These are phyloP conservation scores for Zoroaster sp. DNA, from an alignment of 53 echinoderm and acorn worm species.

Conservation along the genomic window DNA sequence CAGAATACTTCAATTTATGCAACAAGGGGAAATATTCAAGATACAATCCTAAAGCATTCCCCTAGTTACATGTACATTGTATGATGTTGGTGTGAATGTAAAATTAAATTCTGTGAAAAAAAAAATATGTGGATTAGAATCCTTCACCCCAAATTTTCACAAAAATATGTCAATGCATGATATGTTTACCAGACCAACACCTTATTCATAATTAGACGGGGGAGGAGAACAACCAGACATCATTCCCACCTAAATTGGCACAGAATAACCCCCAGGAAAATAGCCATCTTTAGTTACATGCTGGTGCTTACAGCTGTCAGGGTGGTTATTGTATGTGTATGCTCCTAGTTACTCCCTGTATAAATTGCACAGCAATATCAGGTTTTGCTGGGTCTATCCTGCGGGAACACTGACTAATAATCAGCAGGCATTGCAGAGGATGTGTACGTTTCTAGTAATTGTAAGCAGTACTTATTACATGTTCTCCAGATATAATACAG, in stretches of 20 bases:
- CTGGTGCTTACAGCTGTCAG: constrained; percentile 12
- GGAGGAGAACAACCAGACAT: background rate
- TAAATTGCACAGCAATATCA: constrained; percentile 45
- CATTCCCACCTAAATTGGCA: background rate
- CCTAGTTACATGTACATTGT: too few species aligned
- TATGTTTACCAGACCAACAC: constrained; percentile 6
- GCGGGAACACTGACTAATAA: background rate
- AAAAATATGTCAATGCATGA: background rate
- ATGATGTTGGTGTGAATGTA: too few species aligned
- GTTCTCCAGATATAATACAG: background rate
- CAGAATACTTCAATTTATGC: too few species aligned
- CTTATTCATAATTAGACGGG: background rate
- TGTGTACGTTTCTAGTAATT: background rate
- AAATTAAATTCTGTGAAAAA: too few species aligned
- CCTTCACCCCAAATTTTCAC: too few species aligned
- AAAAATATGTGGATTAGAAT: too few species aligned
- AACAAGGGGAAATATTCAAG: too few species aligned
- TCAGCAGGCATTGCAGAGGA: background rate
- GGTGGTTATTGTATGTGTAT: background rate
- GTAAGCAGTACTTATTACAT: background rate
- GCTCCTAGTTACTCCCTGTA: background rate
- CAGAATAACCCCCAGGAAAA: constrained; percentile 8
- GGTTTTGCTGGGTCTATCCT: background rate
- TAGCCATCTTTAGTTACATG: background rate
- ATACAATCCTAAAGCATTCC: too few species aligned